Conservation (phyloP, 2,888 invertebrate genomes). For the Drosophila quinaria region DNA sequence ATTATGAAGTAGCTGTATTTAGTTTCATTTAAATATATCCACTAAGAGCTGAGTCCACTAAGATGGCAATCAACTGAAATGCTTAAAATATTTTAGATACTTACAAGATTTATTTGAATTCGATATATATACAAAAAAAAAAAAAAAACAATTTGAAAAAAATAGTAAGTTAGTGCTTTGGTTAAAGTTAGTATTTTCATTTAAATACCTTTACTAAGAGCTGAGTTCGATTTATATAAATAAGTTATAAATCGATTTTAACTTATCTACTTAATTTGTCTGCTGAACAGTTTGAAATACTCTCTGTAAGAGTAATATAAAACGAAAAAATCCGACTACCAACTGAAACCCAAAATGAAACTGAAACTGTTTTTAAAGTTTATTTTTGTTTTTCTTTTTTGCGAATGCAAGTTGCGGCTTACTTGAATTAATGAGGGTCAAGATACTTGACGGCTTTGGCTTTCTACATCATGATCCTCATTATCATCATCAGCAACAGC, state of each 20-base stretch:
- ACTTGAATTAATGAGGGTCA: conserved; percentile 79
- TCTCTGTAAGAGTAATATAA: not conserved
- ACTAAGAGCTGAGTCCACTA: not conserved
- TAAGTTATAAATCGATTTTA: too few relatives aligned
- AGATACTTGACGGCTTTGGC: conserved; percentile 70
- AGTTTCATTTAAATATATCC: not conserved
- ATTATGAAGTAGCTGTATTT: not conserved
- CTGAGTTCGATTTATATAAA: not conserved
- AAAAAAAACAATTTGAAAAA: too few relatives aligned
- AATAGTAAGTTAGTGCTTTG: too few relatives aligned
- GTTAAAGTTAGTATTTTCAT: not conserved
- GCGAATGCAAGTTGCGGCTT: conserved; percentile 60
- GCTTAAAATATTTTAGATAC: not conserved
- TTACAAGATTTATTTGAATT: not conserved
- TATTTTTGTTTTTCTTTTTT: conserved; percentile 16
- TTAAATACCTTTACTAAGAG: not conserved
- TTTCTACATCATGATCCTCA: conserved; percentile 44
- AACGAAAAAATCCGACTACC: conserved; percentile 7
- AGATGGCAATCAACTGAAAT: too few relatives aligned
- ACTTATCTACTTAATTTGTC: too few relatives aligned
- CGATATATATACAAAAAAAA: too few relatives aligned
- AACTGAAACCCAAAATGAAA: conserved; percentile 42
- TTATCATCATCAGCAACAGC: not conserved
- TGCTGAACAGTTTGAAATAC: not conserved
- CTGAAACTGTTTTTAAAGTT: conserved; percentile 46